These are phyloP conservation scores for Bradypodion pumilum DNA, from an alignment of 2,797 vertebrate species.

Conservation along the genomic window DNA sequence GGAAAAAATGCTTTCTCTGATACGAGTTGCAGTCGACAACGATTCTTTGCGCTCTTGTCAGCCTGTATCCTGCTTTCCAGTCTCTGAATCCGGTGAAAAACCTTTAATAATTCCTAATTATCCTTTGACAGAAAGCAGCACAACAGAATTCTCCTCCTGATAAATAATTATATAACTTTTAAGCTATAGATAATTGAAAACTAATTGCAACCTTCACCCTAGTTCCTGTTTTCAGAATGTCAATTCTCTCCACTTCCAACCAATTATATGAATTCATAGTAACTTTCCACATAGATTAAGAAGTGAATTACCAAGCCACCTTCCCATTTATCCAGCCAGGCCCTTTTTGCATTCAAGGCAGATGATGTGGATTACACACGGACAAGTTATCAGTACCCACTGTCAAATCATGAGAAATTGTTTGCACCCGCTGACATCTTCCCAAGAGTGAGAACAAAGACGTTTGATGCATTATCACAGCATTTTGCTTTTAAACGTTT, in stretches of 20 bases:
- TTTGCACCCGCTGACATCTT: no score
- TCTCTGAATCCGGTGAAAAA: neutral
- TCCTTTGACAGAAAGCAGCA: neutral
- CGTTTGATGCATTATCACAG: no score
- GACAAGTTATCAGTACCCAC: neutral
- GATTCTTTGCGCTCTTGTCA: neutral
- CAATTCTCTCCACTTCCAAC: neutral
- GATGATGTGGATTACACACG: neutral
- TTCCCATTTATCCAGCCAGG: neutral
- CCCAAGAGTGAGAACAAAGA: neutral
- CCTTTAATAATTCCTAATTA: neutral
- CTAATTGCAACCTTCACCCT: neutral
- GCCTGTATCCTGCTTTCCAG: neutral
- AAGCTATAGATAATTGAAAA: neutral
- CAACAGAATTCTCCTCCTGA: neutral
- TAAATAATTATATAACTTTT: neutral
- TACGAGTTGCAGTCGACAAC: no score
- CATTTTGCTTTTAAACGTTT: neutral
- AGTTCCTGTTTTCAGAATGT: neutral
- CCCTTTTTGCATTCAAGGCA: neutral
- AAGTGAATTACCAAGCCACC: neutral
- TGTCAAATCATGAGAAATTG: no score
- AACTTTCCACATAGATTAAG: no score
- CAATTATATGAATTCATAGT: neutral
- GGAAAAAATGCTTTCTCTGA: no score